Base-by-base conservation (phyloP, 2,113 vertebrate genomes). In the Petrocephalus zakoni region DNA sequence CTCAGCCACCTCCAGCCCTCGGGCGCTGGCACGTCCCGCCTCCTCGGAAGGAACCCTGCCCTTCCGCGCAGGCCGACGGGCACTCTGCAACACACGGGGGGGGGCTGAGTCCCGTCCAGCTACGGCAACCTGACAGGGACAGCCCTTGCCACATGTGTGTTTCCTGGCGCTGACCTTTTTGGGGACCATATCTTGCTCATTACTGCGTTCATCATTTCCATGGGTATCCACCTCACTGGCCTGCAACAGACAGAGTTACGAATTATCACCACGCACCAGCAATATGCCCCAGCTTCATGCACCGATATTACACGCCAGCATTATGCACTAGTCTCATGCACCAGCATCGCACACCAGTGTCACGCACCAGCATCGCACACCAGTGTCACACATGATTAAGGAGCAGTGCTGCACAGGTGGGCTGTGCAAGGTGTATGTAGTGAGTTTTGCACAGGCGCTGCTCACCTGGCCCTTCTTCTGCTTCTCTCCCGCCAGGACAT, bases 151-250 rank as follows among this genome's bases (percentile, higher is more conserved):
- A 22, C 55, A 52, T 49, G 11, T 56, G 85, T 72, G 83, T 15
- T n/a, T 6, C 25, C 1, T n/a, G 49, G 25, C 84, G 56, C 84
- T 86, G 52, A 99, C 97, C 96, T 97, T 99, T 94, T 97, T 97
- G 51, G 95, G 95, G 87, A 97, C 91, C 1, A 95, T 93, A 91
- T 95, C 97, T 93, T 96, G 97, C 53, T 98, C 97, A 3, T 98
- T 97, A 0, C 96, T 96, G 92, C 96, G 96, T 49, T 97, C 94
- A 93, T 97, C 97, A 0, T 95, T 96, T 92, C 96, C 95, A 86
- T 94, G 95, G 89, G 88, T 95, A 85, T 96, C 94, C 87, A 95
- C 95, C 92, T 97, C 96, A 0, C 96, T 96, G 9, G 94, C 97
- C 98, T 99, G 94, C 78, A 86, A 7, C 15, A 89, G 49, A 90